phyloP scores from a whole-genome alignment of 2,888 invertebrate species.

The Synanthedon andrenaeformis region DNA sequence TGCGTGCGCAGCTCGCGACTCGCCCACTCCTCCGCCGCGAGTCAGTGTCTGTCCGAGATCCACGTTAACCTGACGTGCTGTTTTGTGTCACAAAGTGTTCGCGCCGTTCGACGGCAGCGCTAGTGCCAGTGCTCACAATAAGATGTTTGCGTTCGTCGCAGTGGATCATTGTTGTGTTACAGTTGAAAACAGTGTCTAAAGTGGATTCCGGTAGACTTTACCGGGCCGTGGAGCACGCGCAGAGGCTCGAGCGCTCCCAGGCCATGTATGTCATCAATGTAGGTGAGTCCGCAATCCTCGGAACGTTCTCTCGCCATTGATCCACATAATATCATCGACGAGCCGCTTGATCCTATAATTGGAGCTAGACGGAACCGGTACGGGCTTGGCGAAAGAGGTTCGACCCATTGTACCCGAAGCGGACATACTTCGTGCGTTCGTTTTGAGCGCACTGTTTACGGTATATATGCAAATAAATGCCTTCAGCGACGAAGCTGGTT shows the following conservation, averaged over 20 bases:
- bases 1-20: slow-evolving; percentile 5
- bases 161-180: slow-evolving; percentile 55
- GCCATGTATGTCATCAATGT: slow-evolving; percentile 71
- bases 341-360: slow-evolving; percentile 40
- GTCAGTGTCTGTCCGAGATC: slow-evolving; percentile 51
- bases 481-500: slow-evolving; percentile 20
- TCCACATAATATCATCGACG: slow-evolving; percentile 35
- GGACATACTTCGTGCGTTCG: slow-evolving; percentile 10
- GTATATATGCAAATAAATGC: slow-evolving; percentile 15
- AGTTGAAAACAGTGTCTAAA: slow-evolving; percentile 50
- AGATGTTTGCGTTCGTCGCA: slow-evolving; percentile 56
- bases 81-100: slow-evolving; percentile 25
- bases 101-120: slow-evolving; percentile 42
- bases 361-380: slow-evolving; percentile 56
- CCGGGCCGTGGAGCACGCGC: slow-evolving; percentile 65
- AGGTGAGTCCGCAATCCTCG: slow-evolving; percentile 60
- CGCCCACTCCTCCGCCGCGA: slow-evolving; percentile 7
- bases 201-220: slow-evolving; percentile 67
- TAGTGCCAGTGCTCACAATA: slow-evolving; percentile 37
- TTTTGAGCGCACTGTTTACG: slow-evolving; percentile 18
- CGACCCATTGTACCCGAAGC: slow-evolving; percentile 2
- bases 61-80: slow-evolving; percentile 37
- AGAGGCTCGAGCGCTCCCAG: slow-evolving; percentile 66
- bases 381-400: slow-evolving; percentile 25
- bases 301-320: slow-evolving; percentile 27